A percentile compares a stretch with the other conserved stretches of the same genome.
Conservation (phyloP, 1,140 invertebrate genomes). For the Marisa cornuarietis region DNA sequence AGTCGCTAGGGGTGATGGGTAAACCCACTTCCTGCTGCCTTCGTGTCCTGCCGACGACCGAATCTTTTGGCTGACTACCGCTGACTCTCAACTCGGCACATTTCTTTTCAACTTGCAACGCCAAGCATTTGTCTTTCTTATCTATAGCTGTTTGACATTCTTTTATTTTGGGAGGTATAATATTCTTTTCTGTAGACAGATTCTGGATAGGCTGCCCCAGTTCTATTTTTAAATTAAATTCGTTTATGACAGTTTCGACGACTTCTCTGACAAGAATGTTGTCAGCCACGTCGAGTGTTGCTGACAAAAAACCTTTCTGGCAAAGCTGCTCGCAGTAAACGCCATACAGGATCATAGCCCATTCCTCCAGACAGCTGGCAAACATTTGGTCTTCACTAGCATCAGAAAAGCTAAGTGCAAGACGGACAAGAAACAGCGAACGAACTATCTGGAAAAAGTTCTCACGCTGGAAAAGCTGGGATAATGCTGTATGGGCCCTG, state of each 20-base stretch:
- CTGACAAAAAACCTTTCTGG: background rate
- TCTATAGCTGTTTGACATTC: background rate
- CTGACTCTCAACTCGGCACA: background rate
- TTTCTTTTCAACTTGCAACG: background rate
- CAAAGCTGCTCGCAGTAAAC: conserved; percentile 25
- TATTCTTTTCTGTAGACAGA: background rate
- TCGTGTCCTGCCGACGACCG: background rate
- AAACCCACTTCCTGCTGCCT: conserved; percentile 16
- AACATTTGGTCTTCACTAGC: conserved; percentile 13
- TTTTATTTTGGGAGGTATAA: background rate
- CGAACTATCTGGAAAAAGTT: conserved; percentile 28
- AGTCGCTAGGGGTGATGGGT: conserved; percentile 20
- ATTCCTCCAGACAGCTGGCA: conserved; percentile 13
- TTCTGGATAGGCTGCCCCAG: background rate
- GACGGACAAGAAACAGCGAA: conserved; percentile 21
- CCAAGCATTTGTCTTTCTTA: background rate
- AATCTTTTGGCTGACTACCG: background rate
- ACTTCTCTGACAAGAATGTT: background rate
- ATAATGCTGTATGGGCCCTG: conserved; percentile 8
- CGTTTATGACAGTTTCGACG: background rate
- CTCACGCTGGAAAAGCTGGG: conserved; percentile 6
- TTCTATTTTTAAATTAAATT: conserved; percentile 3
- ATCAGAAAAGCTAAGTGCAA: conserved; percentile 15
- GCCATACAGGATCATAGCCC: conserved; percentile 23
- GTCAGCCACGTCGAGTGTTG: background rate